These are phyloP conservation scores for Agrochola litura DNA, from an alignment of 2,888 invertebrate species.

Conservation along the genomic window DNA sequence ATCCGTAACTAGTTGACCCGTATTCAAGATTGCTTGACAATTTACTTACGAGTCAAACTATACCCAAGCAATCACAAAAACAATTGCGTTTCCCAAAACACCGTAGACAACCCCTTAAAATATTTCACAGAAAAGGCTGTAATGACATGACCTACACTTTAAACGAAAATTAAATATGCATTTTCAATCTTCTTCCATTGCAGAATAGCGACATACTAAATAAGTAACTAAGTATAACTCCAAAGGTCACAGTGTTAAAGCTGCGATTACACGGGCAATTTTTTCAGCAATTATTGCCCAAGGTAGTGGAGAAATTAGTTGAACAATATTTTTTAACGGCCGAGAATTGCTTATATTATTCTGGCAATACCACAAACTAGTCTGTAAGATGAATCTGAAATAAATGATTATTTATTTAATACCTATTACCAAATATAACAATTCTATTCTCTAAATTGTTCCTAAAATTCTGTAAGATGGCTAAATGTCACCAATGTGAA, in stretches of 20 bases:
- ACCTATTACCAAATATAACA: too few relatives aligned
- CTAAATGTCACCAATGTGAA: background rate
- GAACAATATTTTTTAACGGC: background rate
- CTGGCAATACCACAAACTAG: too few relatives aligned
- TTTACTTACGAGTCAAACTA: background rate
- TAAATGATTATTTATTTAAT: too few relatives aligned
- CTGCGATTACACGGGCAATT: background rate
- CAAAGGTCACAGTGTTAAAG: slow-evolving; percentile 30
- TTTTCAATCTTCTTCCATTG: slow-evolving; percentile 41
- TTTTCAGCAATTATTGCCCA: background rate
- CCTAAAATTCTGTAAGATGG: background rate
- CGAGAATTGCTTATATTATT: background rate
- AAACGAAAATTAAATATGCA: slow-evolving; percentile 50
- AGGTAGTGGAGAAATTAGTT: too few relatives aligned
- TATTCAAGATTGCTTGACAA: background rate
- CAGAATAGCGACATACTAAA: slow-evolving; percentile 22
- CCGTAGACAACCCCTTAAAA: slow-evolving; percentile 24
- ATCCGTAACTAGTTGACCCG: background rate
- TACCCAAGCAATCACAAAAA: slow-evolving; percentile 13
- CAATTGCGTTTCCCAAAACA: slow-evolving; percentile 15
- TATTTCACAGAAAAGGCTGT: slow-evolving; percentile 25
- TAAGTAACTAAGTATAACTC: slow-evolving; percentile 7
- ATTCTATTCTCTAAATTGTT: background rate
- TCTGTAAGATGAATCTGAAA: too few relatives aligned
- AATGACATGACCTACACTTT: slow-evolving; percentile 40